Conservation (phyloP, 2,797 vertebrate genomes). For the Alosa sapidissima region DNA sequence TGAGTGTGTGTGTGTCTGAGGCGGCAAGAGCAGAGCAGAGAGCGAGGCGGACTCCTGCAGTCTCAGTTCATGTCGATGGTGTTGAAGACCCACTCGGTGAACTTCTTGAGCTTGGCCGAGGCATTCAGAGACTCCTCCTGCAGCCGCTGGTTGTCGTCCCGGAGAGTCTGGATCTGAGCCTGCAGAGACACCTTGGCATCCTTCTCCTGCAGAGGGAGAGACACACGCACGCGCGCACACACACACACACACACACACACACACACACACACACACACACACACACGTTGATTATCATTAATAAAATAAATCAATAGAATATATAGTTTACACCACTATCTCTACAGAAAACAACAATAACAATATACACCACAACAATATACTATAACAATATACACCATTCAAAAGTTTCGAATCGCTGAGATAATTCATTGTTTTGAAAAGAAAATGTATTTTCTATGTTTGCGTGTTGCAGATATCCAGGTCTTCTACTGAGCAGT, state of each 20-base stretch:
- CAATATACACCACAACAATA: no score
- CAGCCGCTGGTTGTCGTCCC: slow-evolving; percentile 88
- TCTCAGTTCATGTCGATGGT: slow-evolving; percentile 96
- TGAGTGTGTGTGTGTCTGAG: background rate
- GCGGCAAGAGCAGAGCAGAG: background rate
- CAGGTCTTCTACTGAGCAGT: no score
- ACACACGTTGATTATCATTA: background rate
- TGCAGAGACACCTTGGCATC: slow-evolving; percentile 90
- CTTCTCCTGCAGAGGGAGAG: slow-evolving; percentile 78
- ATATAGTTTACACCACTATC: no score
- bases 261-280: background rate
- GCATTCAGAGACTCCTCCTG: slow-evolving; percentile 95
- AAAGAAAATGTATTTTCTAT: no score
- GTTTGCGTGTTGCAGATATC: no score
- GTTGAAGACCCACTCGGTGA: slow-evolving; percentile 99
- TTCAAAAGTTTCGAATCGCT: no score
- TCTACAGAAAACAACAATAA: no score
- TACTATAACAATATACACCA: no score
- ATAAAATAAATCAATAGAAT: no score
- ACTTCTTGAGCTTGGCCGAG: slow-evolving; percentile 95
- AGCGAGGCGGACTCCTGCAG: background rate
- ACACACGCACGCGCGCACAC: background rate
- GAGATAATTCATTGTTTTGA: no score
- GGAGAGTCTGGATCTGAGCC: slow-evolving; percentile 72
- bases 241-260: background rate